These are phyloP conservation scores for Pygmarrhopalites habei DNA, from an alignment of 1,140 invertebrate species.

Conservation along the genomic window DNA sequence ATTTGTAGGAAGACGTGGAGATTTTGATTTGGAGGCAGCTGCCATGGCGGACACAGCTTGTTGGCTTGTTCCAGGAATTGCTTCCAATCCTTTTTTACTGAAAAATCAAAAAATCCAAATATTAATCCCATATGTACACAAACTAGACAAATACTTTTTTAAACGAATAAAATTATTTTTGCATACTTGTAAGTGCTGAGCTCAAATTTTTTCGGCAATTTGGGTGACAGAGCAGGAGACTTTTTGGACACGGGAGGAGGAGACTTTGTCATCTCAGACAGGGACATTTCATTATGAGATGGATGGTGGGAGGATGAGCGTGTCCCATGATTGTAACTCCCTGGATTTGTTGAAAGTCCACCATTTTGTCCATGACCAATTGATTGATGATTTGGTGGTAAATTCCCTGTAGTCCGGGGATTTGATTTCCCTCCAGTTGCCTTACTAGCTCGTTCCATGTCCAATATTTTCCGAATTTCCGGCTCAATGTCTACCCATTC, in stretches of 20 bases:
- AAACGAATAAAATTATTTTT: background rate
- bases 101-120: background rate
- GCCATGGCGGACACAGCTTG: slow-evolving; percentile 6
- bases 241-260: background rate
- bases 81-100: slow-evolving; percentile 33
- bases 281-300: background rate
- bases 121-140: too few species aligned
- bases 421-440: slow-evolving; percentile 13
- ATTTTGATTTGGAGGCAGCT: slow-evolving; percentile 23
- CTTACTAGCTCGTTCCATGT: slow-evolving; percentile 45
- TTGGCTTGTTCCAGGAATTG: slow-evolving; percentile 29
- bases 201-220: slow-evolving; percentile 37
- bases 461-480: slow-evolving; percentile 66
- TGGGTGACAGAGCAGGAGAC: slow-evolving; percentile 23
- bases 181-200: slow-evolving; percentile 35
- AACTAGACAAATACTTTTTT: too few species aligned
- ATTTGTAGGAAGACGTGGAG: slow-evolving; percentile 19
- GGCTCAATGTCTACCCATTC: slow-evolving; percentile 78
- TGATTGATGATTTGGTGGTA: background rate
- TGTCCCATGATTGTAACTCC: background rate
- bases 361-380: background rate
- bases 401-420: background rate
- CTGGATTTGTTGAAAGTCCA: background rate
- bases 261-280: background rate
- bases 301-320: background rate